Percentiles rank a stretch among this genome's conserved stretches.
These are phyloP conservation scores for Ophiodon elongatus DNA, from an alignment of 2,113 vertebrate species.

Conservation along the genomic window DNA sequence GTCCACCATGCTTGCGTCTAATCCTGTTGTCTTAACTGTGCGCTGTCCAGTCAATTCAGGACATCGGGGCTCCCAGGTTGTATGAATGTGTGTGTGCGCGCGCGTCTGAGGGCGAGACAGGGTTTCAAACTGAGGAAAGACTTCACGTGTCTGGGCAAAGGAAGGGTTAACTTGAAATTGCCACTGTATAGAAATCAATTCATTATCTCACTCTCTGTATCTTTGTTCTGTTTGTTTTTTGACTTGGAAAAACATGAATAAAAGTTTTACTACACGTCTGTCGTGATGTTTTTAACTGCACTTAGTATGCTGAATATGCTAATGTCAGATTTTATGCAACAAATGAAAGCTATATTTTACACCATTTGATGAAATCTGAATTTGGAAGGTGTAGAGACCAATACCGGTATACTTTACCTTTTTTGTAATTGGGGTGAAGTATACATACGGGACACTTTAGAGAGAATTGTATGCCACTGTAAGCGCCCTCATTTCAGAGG, in stretches of 20 bases:
- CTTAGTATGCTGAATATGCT: background rate
- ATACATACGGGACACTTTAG: no score
- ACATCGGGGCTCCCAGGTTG: conserved; percentile 68
- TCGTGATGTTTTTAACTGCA: background rate
- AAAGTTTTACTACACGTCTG: conserved; percentile 84
- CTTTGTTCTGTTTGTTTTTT: conserved; percentile 84
- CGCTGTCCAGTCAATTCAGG: conserved; percentile 62
- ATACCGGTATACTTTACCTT: no score
- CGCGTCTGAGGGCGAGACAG: conserved; percentile 68
- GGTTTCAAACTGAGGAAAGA: conserved; percentile 74
- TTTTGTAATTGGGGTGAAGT: background rate
- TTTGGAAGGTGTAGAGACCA: background rate
- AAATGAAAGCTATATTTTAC: background rate
- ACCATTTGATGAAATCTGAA: background rate
- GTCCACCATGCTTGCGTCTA: conserved; percentile 47
- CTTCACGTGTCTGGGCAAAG: conserved; percentile 61
- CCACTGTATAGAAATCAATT: conserved; percentile 85
- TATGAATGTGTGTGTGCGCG: conserved; percentile 51
- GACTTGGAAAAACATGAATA: conserved; percentile 82
- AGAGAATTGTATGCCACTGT: background rate
- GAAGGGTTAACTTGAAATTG: conserved; percentile 84
- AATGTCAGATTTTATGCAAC: background rate
- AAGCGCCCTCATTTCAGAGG: no score
- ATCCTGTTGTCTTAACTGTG: conserved; percentile 58
- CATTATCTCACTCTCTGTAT: conserved; percentile 84